Evolutionary conservation across 2,113 vertebrate genomes (phyloP).

Genomic region (Eleginops maclovinus): DNA sequence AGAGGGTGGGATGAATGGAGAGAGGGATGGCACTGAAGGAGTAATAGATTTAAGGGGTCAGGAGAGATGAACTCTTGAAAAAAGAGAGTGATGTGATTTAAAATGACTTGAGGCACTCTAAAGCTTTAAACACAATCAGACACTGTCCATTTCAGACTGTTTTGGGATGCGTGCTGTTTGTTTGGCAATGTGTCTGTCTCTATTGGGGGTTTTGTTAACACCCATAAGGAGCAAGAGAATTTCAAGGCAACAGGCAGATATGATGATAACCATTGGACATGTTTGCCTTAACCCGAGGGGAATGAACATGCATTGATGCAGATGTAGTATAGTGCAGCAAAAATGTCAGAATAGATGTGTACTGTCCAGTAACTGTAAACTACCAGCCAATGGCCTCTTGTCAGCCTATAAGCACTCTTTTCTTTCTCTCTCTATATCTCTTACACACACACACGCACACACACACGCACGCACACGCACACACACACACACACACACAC

Average conservation of each 20-base stretch:
- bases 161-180: conserved; percentile 16
- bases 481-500: neutral
- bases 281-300: neutral
- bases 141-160: conserved; percentile 27
- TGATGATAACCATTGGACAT: neutral
- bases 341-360: neutral
- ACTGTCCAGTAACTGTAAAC: neutral
- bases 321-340: neutral
- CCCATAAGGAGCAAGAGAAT: conserved; percentile 9
- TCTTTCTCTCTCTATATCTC: neutral
- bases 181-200: conserved; percentile 15
- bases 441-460: neutral
- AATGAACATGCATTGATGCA: neutral
- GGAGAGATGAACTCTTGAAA: conserved; percentile 68
- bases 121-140: conserved; percentile 61
- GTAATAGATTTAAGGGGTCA: conserved; percentile 73
- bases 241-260: conserved; percentile 6
- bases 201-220: conserved; percentile 27
- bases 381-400: conserved; percentile 15
- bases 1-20: conserved; percentile 57
- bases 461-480: neutral
- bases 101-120: conserved; percentile 52
- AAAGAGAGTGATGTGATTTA: conserved; percentile 72
- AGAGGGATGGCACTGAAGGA: conserved; percentile 42
- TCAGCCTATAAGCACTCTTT: neutral